Evolutionary conservation across 2,888 invertebrate species (phyloP).

Genomic region (Drosophila ustulata): DNA sequence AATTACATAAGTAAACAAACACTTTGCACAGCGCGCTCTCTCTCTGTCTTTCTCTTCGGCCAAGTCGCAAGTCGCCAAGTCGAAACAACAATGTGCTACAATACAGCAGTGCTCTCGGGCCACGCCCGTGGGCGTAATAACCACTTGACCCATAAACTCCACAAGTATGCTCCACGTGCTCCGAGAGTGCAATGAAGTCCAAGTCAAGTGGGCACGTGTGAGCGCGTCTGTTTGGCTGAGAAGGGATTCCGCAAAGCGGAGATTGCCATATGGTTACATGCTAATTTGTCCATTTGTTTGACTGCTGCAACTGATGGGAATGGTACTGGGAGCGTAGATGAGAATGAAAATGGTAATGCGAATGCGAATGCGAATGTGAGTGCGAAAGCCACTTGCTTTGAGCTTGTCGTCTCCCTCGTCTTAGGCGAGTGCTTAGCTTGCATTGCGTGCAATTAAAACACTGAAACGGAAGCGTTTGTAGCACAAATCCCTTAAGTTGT

Average conservation of each 20-base stretch:
- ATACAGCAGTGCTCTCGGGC: constrained; percentile 60
- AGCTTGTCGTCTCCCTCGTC: constrained; percentile 31
- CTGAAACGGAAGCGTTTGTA: constrained; percentile 37
- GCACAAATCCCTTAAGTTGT: constrained; percentile 35
- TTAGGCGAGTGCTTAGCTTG: constrained; percentile 50
- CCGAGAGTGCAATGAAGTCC: constrained; percentile 76
- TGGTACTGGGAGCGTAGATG: constrained; percentile 2
- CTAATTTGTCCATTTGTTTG: constrained; percentile 78
- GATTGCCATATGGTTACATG: constrained; percentile 52
- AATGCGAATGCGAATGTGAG: constrained; percentile 1
- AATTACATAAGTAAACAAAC: constrained; percentile 80
- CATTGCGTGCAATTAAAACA: constrained; percentile 52
- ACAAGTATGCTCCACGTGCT: constrained; percentile 70
- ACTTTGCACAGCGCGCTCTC: constrained; percentile 51
- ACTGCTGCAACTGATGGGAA: constrained; percentile 36
- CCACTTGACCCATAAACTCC: constrained; percentile 79
- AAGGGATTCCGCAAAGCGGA: background rate
- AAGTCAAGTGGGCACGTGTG: constrained; percentile 76
- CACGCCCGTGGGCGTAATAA: constrained; percentile 78
- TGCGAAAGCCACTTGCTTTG: constrained; percentile 65
- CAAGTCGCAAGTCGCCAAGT: constrained; percentile 6
- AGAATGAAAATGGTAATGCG: constrained; percentile 6
- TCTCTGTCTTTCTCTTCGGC: background rate
- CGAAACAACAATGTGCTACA: constrained; percentile 77
- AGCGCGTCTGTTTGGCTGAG: constrained; percentile 21